Conservation (phyloP, 2,113 vertebrate species). For the Lampris megalopsis region DNA sequence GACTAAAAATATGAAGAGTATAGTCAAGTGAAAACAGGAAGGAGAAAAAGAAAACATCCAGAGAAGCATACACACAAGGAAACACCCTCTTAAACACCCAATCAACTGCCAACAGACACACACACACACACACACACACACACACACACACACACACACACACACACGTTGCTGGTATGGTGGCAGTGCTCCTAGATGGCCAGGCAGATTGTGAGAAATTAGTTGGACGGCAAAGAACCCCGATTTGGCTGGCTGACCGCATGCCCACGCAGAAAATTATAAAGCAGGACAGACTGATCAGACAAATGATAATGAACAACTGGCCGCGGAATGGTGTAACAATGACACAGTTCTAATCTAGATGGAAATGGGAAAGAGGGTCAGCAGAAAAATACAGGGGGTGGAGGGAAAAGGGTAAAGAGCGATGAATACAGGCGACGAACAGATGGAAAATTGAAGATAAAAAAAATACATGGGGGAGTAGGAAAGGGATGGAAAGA, state of each 20-base stretch:
- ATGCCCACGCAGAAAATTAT: constrained; percentile 55
- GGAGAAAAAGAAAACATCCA: background rate
- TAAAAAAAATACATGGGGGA: background rate
- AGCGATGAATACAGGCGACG: background rate
- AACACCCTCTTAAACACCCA: too few species aligned
- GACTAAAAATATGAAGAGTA: background rate
- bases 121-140: too few species aligned
- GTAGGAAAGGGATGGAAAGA: background rate
- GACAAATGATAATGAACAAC: constrained; percentile 59
- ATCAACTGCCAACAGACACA: too few species aligned
- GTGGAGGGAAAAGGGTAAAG: background rate
- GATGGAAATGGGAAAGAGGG: background rate
- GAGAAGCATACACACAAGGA: constrained; percentile 2
- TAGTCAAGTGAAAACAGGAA: background rate
- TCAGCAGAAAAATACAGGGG: constrained; percentile 7
- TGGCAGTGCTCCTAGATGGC: constrained; percentile 51
- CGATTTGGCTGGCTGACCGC: constrained; percentile 52
- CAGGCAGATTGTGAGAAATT: constrained; percentile 69
- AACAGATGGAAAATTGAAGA: background rate
- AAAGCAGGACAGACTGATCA: constrained; percentile 55
- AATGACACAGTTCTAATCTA: background rate
- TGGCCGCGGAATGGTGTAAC: constrained; percentile 20
- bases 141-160: constrained; percentile 26
- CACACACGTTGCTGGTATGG: constrained; percentile 23
- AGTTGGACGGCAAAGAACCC: constrained; percentile 43